Evolutionary conservation across 2,113 vertebrate species (phyloP), one percentile per base, ranked within the genome.

Genomic region (Fregata magnificens): DNA sequence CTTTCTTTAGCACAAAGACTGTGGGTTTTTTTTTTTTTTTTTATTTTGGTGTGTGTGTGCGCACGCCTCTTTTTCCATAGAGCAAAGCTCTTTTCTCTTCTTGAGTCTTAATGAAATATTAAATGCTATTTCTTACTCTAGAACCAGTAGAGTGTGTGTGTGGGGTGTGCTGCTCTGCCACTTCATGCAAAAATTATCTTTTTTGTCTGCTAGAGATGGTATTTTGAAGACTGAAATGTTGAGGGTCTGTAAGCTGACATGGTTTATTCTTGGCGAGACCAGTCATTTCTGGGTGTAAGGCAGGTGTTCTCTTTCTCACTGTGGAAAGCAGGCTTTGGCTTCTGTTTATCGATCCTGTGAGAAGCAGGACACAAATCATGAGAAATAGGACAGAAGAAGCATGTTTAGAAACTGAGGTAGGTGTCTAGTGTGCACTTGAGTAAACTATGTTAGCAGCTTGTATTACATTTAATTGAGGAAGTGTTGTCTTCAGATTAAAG

Each of bases 41-140:
- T n/a, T n/a, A n/a, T n/a, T n/a, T n/a, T n/a, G n/a, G 1, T 38
- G 1, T 81, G 7, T n/a, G 9, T 49, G 19, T n/a, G 8, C 17
- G 15, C 10, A 32, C 10, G 50, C 13, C 25, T 92, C n/a, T n/a
- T n/a, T 69, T 82, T n/a, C 29, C 11, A 4, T 10, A 66, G 20
- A 74, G n/a, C 76, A 16, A 78, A 88, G 7, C 31, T 85, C 7
- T 50, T 56, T 76, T 69, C 18, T 74, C 10, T 42, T 74, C 45
- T 47, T 14, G 36, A 88, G 10, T 53, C 63, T 74, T 74, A 58
- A 42, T 90, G 69, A 94, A 88, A 50, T 86, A 81, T 92, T 62
- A 77, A 63, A 29, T 58, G 55, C 16, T 49, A 3, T 66, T 95
- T 88, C 26, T 81, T 58, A 36, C 42, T 78, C 22, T n/a, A 38